phyloP scores from a whole-genome alignment of 2,888 invertebrate species.

The Parelbella ahira region DNA sequence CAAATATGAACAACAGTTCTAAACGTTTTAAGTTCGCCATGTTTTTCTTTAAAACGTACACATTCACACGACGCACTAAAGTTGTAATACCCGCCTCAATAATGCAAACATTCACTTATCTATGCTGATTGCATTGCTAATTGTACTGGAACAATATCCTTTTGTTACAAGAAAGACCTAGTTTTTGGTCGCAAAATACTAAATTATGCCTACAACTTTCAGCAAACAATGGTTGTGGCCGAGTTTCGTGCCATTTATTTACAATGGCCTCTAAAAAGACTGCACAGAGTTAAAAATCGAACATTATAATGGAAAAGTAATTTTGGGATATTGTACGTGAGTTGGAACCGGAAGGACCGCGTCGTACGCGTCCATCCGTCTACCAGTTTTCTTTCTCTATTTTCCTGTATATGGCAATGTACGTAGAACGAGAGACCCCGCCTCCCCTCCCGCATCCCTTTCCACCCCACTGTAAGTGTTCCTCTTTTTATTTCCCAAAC shows the following conservation, averaged over 20 bases:
- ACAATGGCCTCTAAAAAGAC: conserved; percentile 19
- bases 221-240: conserved; percentile 49
- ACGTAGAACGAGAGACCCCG: conserved; percentile 12
- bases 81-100: conserved; percentile 34
- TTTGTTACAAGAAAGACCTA: conserved; percentile 72
- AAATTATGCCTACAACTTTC: conserved; percentile 55
- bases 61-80: conserved; percentile 18
- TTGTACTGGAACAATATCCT: conserved; percentile 74
- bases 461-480: conserved; percentile 12
- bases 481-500: conserved; percentile 11
- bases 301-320: conserved; percentile 25
- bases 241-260: conserved; percentile 45
- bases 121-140: conserved; percentile 71
- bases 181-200: conserved; percentile 64
- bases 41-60: conserved; percentile 11
- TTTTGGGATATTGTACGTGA: conserved; percentile 18
- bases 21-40: conserved; percentile 14
- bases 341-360: background rate
- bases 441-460: too few species aligned
- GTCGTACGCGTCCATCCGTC: conserved; percentile 16
- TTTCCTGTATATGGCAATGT: conserved; percentile 21
- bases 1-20: too few species aligned
- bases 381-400: conserved; percentile 22
- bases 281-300: conserved; percentile 19
- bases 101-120: conserved; percentile 66